Base-by-base conservation (phyloP, 2,888 invertebrate species). In the Bellardia pandia region DNA sequence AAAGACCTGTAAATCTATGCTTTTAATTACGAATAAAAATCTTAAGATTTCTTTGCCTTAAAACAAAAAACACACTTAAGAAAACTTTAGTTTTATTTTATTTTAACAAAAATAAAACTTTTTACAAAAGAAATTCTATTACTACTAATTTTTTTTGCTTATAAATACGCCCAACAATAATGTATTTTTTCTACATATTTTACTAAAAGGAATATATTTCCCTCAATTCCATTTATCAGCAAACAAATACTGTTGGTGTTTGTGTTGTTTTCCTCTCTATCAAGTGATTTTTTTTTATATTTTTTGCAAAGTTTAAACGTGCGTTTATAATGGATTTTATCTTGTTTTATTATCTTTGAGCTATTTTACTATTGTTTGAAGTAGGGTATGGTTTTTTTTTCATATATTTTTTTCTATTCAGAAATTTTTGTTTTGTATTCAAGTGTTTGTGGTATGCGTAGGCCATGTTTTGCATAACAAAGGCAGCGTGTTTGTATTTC, bases 391-490 rank as follows among this genome's bases (percentile, higher is more conserved):
- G 60, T 23, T 33, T 48, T 81, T 48, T 14, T 9, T 42, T 64
- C 42, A 40, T 37, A 64, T 64, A 53, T 60, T 68, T 77, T 40
- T 51, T 68, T 53, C 51, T 42, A 33, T 64, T 62, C 33, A 37
- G 45, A 45, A 78, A 45, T 48, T 68, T 76, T 71, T 40, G 60
- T 68, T 62, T 11, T 66, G 2, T 42, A 62, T 56, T 62, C 75
- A 81, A 86, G 77, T 77, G 58, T 76, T 82, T 69, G 69, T 64
- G 79, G 76, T 83, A 80, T 80, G 83, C 71, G 75, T 86, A 86
- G 85, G 81, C 87, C 85, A 87, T 87, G 87, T 85, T 87, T 87
- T 85, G 87, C 87, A 87, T 87, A 87, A 87, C 87, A 87, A 87
- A 85, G 77, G 51, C 33, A 37, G 8, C 2, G 23, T n/a, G n/a